These are phyloP conservation scores for Thalassoma bifasciatum DNA, from an alignment of 2,113 vertebrate genomes.

Conservation along the genomic window DNA sequence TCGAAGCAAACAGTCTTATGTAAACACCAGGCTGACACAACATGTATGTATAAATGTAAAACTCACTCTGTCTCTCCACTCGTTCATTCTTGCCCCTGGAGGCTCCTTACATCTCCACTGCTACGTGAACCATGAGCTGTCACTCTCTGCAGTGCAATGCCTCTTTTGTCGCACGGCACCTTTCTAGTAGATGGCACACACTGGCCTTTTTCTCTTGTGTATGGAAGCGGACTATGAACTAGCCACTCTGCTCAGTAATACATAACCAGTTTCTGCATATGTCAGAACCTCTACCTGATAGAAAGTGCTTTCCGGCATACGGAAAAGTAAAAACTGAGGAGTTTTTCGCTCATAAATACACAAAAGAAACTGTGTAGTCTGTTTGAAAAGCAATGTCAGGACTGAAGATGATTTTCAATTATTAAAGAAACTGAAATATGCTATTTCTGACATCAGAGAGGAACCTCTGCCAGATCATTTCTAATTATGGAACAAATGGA, in stretches of 20 bases:
- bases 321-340: constrained; percentile 10
- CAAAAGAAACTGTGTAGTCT: constrained; percentile 13
- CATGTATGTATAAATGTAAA: constrained; percentile 12
- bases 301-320: constrained; percentile 29
- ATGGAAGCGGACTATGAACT: constrained; percentile 25
- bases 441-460: constrained; percentile 41
- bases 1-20: constrained; percentile 3
- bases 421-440: neutral
- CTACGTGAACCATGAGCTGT: constrained; percentile 63
- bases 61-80: constrained; percentile 1
- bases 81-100: constrained; percentile 4
- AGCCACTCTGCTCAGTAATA: constrained; percentile 38
- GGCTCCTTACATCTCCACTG: constrained; percentile 29
- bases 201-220: neutral
- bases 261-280: constrained; percentile 19
- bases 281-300: constrained; percentile 13
- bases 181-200: constrained; percentile 13
- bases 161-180: constrained; percentile 31
- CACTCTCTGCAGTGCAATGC: constrained; percentile 30
- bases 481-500: constrained; percentile 48
- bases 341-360: constrained; percentile 27
- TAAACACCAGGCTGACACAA: constrained; percentile 17
- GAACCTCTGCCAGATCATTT: constrained; percentile 22
- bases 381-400: constrained; percentile 15
- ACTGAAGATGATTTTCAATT: constrained; percentile 2